These are phyloP conservation scores for Gobius niger DNA, from an alignment of 2,113 vertebrate genomes.

Conservation along the genomic window DNA sequence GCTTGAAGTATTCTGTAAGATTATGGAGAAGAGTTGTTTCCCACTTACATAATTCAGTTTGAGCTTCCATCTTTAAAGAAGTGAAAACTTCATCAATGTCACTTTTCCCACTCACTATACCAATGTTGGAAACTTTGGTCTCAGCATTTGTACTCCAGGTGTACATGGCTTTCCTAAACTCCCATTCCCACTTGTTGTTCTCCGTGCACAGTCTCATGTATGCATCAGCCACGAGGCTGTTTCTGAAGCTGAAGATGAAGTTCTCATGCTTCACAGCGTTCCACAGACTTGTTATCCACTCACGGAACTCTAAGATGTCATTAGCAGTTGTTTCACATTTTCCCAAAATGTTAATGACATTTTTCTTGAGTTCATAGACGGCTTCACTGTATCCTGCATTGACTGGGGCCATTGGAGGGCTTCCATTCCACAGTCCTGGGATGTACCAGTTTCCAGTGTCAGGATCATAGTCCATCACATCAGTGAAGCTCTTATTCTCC, in stretches of 20 bases:
- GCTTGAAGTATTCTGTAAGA: constrained; percentile 42
- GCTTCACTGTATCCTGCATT: constrained; percentile 57
- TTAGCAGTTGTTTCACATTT: constrained; percentile 13
- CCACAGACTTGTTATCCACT: constrained; percentile 60
- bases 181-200: constrained; percentile 60
- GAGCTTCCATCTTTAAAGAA: constrained; percentile 35
- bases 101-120: constrained; percentile 10
- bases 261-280: constrained; percentile 64
- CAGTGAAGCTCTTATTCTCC: constrained; percentile 39
- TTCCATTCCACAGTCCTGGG: constrained; percentile 64
- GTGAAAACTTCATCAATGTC: constrained; percentile 25
- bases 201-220: constrained; percentile 58
- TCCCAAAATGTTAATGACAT: constrained; percentile 29
- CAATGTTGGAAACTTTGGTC: constrained; percentile 49
- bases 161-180: constrained; percentile 49
- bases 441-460: constrained; percentile 60
- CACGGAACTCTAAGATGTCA: constrained; percentile 36
- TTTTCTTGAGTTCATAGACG: constrained; percentile 57
- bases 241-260: constrained; percentile 69
- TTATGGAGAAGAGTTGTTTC: constrained; percentile 43
- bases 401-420: constrained; percentile 65
- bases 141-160: constrained; percentile 45
- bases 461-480: constrained; percentile 61
- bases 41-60: constrained; percentile 23
- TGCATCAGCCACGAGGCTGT: constrained; percentile 61